Conservation (phyloP, 2,888 invertebrate genomes). For the Archaeoteleia sp. region DNA sequence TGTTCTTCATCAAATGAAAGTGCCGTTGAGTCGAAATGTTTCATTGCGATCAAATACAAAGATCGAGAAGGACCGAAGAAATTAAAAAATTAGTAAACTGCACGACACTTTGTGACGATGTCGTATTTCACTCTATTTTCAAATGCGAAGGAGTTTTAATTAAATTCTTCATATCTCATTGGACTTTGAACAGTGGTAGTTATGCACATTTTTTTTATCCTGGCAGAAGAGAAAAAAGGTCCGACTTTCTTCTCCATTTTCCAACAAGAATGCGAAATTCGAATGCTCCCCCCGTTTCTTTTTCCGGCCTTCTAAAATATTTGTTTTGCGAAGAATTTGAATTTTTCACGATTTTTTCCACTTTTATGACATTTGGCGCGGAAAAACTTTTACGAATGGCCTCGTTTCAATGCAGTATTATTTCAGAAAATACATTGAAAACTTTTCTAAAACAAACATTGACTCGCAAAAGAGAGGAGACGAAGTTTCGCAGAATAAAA, state of each 20-base stretch:
- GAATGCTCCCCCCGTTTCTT: conserved; percentile 43
- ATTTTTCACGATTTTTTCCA: conserved; percentile 48
- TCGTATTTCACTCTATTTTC: conserved; percentile 24
- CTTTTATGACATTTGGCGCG: conserved; percentile 14
- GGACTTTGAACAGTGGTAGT: conserved; percentile 43
- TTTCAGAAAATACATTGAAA: conserved; percentile 44
- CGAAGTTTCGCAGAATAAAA: conserved; percentile 5
- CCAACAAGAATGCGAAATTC: conserved; percentile 45
- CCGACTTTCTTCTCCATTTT: conserved; percentile 26
- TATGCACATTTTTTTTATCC: conserved; percentile 44
- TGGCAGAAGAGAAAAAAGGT: conserved; percentile 32
- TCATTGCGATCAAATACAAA: conserved; percentile 29
- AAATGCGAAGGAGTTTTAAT: conserved; percentile 44
- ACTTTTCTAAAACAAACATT: conserved; percentile 43
- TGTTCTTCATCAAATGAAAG: conserved; percentile 13
- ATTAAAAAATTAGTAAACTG: conserved; percentile 39
- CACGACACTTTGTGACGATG: conserved; percentile 40
- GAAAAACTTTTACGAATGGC: conserved; percentile 41
- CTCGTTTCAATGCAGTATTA: conserved; percentile 44
- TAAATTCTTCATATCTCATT: conserved; percentile 48
- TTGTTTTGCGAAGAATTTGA: conserved; percentile 39
- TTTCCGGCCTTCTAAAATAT: conserved; percentile 37
- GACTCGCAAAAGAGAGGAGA: conserved; percentile 25
- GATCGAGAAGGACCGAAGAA: conserved; percentile 11
- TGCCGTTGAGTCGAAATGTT: conserved; percentile 11